Conservation (phyloP, 2,797 vertebrate genomes). For the Muscicapa comitata region DNA sequence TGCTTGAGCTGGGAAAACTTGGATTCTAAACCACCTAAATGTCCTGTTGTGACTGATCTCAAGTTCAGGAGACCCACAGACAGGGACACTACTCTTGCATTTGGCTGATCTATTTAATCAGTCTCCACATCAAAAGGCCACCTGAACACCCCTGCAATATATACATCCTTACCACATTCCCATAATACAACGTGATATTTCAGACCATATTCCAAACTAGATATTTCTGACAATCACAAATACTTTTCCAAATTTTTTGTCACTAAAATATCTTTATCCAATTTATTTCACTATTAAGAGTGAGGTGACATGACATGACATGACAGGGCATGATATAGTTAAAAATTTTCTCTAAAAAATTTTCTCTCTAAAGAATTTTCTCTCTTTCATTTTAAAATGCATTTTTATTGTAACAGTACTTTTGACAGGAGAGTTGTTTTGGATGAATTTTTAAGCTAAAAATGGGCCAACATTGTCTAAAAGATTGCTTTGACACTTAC, state of each 20-base stretch:
- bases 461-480: background rate
- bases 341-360: background rate
- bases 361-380: background rate
- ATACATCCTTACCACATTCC: background rate
- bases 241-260: background rate
- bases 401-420: background rate
- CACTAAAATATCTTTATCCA: background rate
- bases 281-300: background rate
- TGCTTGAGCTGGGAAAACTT: too few relatives aligned
- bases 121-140: background rate
- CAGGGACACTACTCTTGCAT: background rate
- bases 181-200: background rate
- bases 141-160: fast-evolving
- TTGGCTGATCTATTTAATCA: background rate
- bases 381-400: background rate
- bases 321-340: background rate
- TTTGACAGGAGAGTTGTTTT: background rate
- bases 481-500: background rate
- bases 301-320: background rate
- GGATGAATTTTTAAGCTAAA: background rate
- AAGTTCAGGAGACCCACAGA: too few relatives aligned
- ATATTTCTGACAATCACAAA: background rate
- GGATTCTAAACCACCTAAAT: too few relatives aligned
- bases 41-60: too few relatives aligned
- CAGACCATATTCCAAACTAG: background rate